phyloP scores from a whole-genome alignment of 2,797 vertebrate genomes.

The Sebastes vulpes region DNA sequence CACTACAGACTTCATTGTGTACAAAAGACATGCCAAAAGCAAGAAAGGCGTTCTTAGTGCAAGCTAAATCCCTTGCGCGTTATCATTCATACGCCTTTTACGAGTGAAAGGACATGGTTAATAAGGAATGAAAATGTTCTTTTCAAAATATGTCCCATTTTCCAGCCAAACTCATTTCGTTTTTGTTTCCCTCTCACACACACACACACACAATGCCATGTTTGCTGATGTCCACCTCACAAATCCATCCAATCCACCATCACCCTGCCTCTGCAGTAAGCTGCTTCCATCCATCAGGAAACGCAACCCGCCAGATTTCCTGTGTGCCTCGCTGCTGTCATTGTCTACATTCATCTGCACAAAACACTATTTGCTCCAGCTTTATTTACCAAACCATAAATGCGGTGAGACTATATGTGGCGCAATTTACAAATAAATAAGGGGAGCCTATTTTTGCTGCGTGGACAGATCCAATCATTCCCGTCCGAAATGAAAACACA shows the following conservation, averaged over 20 bases:
- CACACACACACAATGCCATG: not conserved
- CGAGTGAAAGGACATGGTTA: not conserved
- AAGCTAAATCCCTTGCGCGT: accelerated
- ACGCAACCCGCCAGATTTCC: slow-evolving; percentile 8
- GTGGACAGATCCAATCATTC: slow-evolving; percentile 38
- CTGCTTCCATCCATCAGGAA: slow-evolving; percentile 50
- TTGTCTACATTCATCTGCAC: slow-evolving; percentile 55
- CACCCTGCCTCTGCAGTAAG: slow-evolving; percentile 23
- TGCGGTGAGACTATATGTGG: slow-evolving; percentile 1
- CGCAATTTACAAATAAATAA: slow-evolving; percentile 47
- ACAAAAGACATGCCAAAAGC: too few species aligned
- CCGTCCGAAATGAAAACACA: slow-evolving; percentile 19
- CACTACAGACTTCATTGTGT: too few species aligned
- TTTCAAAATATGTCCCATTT: slow-evolving; percentile 10
- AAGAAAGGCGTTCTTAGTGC: too few species aligned
- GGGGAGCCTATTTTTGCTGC: slow-evolving; percentile 18
- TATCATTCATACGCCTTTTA: too few species aligned
- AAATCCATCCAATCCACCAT: slow-evolving; percentile 28
- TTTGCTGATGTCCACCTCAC: slow-evolving; percentile 11
- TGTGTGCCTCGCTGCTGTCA: slow-evolving; percentile 9
- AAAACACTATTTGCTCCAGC: slow-evolving; percentile 24
- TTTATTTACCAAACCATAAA: slow-evolving; percentile 56
- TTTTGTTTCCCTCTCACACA: not conserved
- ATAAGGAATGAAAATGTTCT: not conserved
- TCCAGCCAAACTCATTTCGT: not conserved